Conservation (phyloP, 2,113 vertebrate genomes). For the Symphodus melops region DNA sequence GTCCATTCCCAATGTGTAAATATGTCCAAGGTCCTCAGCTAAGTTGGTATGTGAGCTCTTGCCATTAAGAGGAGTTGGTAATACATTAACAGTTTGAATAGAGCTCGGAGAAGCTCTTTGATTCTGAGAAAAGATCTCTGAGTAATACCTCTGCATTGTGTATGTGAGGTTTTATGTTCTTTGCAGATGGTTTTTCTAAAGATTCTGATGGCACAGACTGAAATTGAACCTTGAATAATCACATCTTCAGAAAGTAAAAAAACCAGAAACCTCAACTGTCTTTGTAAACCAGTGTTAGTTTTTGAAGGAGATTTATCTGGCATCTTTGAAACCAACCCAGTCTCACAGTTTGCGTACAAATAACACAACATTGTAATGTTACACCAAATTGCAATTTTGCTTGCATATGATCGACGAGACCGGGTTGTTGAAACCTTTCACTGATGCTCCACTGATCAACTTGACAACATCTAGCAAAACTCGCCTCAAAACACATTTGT, state of each 20-base stretch:
- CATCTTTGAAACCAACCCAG: not conserved
- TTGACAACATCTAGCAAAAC: not conserved
- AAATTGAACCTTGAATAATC: not conserved
- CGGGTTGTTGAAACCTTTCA: not conserved
- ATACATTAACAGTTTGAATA: not conserved
- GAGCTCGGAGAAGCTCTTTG: not conserved
- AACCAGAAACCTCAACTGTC: not conserved
- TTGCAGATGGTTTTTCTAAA: not conserved
- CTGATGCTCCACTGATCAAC: not conserved
- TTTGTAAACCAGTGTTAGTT: no score
- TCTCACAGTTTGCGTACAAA: no score
- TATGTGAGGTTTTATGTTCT: not conserved
- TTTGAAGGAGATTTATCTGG: not conserved
- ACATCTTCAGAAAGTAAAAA: not conserved
- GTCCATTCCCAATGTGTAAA: not conserved
- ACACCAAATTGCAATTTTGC: no score
- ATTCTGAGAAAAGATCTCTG: not conserved
- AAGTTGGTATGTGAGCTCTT: not conserved
- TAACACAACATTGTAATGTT: no score
- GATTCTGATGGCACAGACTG: not conserved
- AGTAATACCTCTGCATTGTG: not conserved
- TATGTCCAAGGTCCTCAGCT: not conserved
- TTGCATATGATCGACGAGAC: no score
- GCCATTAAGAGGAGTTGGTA: not conserved
- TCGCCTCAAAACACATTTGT: no score